Conservation (phyloP, 2,888 invertebrate species). For the Sussaba pulchella region DNA sequence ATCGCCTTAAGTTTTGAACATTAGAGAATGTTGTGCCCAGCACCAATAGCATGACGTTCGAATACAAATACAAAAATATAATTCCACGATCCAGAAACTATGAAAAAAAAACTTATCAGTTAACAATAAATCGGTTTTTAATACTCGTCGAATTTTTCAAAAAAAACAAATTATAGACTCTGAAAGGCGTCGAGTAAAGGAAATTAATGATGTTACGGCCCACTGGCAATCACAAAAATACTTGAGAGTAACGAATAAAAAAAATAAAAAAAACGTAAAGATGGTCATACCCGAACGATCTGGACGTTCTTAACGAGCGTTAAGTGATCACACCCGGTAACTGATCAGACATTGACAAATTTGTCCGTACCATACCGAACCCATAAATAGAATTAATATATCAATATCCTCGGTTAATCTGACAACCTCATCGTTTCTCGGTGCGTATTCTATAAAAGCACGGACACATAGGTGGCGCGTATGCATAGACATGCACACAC, state of each 20-base stretch:
- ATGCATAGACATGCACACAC: constrained; percentile 25
- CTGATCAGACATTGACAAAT: constrained; percentile 39
- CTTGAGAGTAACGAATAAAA: neutral
- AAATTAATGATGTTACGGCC: neutral
- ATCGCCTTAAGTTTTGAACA: no score
- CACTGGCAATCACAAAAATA: neutral
- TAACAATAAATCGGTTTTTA: no score
- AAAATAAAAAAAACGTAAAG: neutral
- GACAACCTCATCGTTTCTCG: constrained; percentile 49
- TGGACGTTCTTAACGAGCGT: neutral
- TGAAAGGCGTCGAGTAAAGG: no score
- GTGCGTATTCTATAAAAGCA: constrained; percentile 10
- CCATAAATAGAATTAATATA: constrained; percentile 46
- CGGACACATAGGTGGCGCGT: neutral
- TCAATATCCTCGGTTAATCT: constrained; percentile 41
- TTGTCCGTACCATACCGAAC: constrained; percentile 16
- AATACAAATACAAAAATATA: no score
- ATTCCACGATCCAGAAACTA: no score
- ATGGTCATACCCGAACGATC: neutral
- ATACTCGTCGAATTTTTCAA: no score
- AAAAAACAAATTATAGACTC: no score
- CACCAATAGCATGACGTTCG: no score
- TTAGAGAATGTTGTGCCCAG: no score
- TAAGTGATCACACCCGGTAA: constrained; percentile 37
- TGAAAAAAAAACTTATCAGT: no score